Conservation (phyloP, 2,797 vertebrate species). For the Myiotriccus ornatus region DNA sequence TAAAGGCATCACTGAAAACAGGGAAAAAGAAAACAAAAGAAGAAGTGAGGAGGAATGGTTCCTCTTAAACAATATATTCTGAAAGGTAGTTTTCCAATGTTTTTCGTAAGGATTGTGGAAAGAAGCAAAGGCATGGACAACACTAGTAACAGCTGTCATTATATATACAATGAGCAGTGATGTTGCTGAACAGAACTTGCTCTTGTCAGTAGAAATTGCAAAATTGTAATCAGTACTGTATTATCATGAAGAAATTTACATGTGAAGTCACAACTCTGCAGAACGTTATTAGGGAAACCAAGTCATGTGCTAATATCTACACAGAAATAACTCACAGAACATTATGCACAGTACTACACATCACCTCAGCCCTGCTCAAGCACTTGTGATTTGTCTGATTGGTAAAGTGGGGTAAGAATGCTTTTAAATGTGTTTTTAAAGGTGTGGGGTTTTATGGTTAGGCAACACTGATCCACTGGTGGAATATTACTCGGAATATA, state of each 20-base stretch:
- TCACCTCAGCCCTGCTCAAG: not conserved
- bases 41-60: slow-evolving; percentile 54
- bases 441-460: not conserved
- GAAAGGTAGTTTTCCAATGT: not conserved
- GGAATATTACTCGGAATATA: not conserved
- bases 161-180: not conserved
- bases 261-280: not conserved
- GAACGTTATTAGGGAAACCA: not conserved
- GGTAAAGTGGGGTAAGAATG: not conserved
- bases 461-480: not conserved
- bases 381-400: not conserved
- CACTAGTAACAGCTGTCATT: not conserved
- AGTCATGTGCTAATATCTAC: not conserved
- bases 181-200: not conserved
- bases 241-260: not conserved
- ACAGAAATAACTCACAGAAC: not conserved
- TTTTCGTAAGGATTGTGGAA: not conserved
- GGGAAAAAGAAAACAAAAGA: slow-evolving; percentile 55
- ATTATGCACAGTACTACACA: not conserved
- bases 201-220: not conserved
- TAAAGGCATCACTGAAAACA: slow-evolving; percentile 72
- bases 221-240: not conserved
- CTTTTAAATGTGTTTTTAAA: not conserved
- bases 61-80: slow-evolving; percentile 1
- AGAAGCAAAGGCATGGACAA: not conserved